Evolutionary conservation across 2,888 invertebrate species (phyloP).

Genomic region (Clusia tigrina): DNA sequence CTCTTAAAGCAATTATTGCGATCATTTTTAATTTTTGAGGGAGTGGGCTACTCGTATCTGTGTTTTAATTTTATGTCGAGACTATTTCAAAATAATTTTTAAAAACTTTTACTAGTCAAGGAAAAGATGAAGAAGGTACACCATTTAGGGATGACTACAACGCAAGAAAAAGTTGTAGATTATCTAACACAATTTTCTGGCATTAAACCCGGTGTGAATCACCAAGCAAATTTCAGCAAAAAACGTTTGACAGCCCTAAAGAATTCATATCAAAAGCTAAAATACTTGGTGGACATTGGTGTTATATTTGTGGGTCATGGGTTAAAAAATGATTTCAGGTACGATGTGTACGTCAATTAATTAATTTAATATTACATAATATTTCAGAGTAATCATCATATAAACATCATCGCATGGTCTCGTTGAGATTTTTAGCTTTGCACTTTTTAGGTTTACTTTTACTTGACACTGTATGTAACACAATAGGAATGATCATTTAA

Average conservation of each 20-base stretch:
- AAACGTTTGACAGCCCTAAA: slow-evolving; percentile 89
- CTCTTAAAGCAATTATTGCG: too few species aligned
- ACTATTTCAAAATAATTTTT: too few species aligned
- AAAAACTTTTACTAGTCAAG: slow-evolving; percentile 74
- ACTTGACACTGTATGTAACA: slow-evolving; percentile 2
- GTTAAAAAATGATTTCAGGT: slow-evolving; percentile 88
- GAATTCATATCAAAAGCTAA: slow-evolving; percentile 85
- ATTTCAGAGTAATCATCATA: slow-evolving; percentile 82
- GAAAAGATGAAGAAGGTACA: slow-evolving; percentile 74
- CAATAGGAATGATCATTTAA: too few species aligned
- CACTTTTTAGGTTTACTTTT: slow-evolving; percentile 75
- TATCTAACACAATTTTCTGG: slow-evolving; percentile 90
- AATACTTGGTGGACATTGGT: slow-evolving; percentile 83
- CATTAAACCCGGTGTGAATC: slow-evolving; percentile 86
- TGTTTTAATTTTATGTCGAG: too few species aligned
- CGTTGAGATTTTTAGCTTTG: slow-evolving; percentile 86
- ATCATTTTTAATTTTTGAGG: too few species aligned
- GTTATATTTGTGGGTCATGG: slow-evolving; percentile 91
- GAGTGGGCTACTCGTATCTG: too few species aligned
- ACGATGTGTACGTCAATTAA: slow-evolving; percentile 28
- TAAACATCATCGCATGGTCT: slow-evolving; percentile 85
- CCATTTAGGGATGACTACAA: slow-evolving; percentile 92
- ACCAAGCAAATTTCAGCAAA: slow-evolving; percentile 83
- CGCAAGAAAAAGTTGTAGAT: slow-evolving; percentile 87
- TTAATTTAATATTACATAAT: not conserved